Conservation (phyloP, 64 coral and sea anemone genomes). For the Porites australiensis region DNA sequence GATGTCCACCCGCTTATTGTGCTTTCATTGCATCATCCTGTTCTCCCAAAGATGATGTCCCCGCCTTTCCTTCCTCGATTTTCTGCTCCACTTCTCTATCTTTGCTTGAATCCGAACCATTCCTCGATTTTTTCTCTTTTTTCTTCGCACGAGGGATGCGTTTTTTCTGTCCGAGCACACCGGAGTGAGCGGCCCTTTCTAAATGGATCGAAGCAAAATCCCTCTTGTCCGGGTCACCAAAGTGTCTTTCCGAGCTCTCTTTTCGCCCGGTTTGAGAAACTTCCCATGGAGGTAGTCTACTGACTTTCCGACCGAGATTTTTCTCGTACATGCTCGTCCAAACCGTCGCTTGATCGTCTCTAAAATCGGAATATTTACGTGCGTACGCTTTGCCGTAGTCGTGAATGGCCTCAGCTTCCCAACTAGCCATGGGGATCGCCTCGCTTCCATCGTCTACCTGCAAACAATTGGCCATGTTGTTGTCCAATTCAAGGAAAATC, state of each 20-base stretch:
- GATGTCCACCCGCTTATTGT: background rate
- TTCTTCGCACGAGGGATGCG: conserved; percentile 36
- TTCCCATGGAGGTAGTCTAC: conserved; percentile 83
- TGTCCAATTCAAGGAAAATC: background rate
- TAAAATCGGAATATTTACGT: conserved; percentile 78
- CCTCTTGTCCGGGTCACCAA: conserved; percentile 44
- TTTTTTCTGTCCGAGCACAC: conserved; percentile 35
- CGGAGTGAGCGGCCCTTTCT: conserved; percentile 59
- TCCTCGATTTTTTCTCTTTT: conserved; percentile 7
- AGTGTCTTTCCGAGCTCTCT: conserved; percentile 3
- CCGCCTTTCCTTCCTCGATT: background rate
- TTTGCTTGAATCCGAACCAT: background rate
- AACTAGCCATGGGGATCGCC: conserved; percentile 17
- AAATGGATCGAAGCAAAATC: conserved; percentile 78
- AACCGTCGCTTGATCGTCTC: conserved; percentile 82
- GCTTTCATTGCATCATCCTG: background rate
- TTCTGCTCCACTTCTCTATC: background rate
- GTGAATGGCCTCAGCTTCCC: conserved; percentile 60
- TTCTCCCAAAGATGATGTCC: background rate
- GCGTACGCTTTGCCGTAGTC: conserved; percentile 82
- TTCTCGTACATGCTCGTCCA: conserved; percentile 98
- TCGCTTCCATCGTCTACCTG: background rate
- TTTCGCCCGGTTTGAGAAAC: conserved; percentile 29
- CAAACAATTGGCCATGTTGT: conserved; percentile 7
- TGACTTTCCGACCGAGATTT: conserved; percentile 89